Conservation (phyloP, 1,140 invertebrate genomes). For the Hormaphis cornu region DNA sequence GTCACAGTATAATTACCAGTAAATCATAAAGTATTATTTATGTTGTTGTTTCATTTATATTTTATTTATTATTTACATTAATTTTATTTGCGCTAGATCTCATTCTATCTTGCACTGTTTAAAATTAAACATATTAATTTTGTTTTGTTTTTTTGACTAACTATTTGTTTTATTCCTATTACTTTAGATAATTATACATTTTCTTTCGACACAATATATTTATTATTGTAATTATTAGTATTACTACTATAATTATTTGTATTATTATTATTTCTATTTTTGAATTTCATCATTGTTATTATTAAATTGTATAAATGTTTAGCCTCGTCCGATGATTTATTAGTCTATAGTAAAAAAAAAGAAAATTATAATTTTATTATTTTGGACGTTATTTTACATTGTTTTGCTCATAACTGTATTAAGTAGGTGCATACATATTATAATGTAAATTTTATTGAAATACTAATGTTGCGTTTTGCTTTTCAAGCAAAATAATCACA, state of each 20-base stretch:
- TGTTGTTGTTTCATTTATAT: too few species aligned
- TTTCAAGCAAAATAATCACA: not conserved
- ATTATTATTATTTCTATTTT: conserved; percentile 8
- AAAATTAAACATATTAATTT: not conserved
- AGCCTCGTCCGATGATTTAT: too few species aligned
- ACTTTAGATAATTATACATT: not conserved
- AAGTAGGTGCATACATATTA: not conserved
- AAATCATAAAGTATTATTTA: not conserved
- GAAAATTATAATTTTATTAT: conserved; percentile 1
- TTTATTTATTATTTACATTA: conserved; percentile 4
- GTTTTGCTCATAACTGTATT: not conserved
- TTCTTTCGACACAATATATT: not conserved
- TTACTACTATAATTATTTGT: not conserved
- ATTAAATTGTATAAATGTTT: too few species aligned
- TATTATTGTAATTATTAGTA: not conserved
- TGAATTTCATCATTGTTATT: too few species aligned
- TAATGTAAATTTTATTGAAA: not conserved
- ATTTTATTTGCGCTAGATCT: not conserved
- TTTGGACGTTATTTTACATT: not conserved
- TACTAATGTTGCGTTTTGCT: not conserved
- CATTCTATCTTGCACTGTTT: not conserved
- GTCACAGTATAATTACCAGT: not conserved
- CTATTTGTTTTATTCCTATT: conserved; percentile 7
- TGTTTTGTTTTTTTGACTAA: not conserved
- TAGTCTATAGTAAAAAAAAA: too few species aligned